A percentile compares a stretch with the other conserved stretches of the same genome.
Evolutionary conservation across 1,140 invertebrate species (phyloP).

Genomic region (Teleopsis dalmanni): DNA sequence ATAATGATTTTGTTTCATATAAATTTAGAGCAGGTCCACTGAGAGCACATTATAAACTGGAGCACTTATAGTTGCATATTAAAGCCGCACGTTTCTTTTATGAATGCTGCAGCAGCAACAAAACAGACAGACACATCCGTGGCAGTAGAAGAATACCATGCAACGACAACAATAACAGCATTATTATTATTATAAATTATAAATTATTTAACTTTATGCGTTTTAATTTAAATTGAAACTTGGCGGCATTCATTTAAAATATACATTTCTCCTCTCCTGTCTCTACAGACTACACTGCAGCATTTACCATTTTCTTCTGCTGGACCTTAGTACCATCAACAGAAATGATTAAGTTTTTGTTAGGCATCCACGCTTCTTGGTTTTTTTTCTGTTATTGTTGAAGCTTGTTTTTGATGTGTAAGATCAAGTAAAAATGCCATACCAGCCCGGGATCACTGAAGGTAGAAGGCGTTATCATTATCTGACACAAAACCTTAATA

Average conservation of each 20-base stretch:
- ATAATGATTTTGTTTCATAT: too few relatives aligned
- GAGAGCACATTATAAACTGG: too few relatives aligned
- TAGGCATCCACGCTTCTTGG: slow-evolving; percentile 1
- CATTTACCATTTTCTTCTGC: neutral
- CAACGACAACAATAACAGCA: too few relatives aligned
- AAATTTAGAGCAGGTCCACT: too few relatives aligned
- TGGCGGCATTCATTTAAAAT: slow-evolving; percentile 9
- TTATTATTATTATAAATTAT: slow-evolving; percentile 2
- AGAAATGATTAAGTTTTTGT: slow-evolving; percentile 9
- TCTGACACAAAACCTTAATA: slow-evolving; percentile 43
- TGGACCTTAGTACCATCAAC: slow-evolving; percentile 6
- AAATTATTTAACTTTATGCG: slow-evolving; percentile 12
- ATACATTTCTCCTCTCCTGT: neutral
- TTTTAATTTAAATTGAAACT: slow-evolving; percentile 11
- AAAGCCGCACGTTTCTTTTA: too few relatives aligned
- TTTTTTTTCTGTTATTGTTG: neutral
- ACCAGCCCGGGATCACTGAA: neutral
- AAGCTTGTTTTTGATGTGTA: slow-evolving; percentile 1
- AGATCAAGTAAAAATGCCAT: neutral
- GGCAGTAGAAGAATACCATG: too few relatives aligned
- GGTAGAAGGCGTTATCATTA: slow-evolving; percentile 34
- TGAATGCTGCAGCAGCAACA: too few relatives aligned
- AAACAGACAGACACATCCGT: too few relatives aligned
- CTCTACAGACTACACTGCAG: neutral
- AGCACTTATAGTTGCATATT: too few relatives aligned